Evolutionary conservation across 1,140 invertebrate species (phyloP).

Genomic region (Drosophila sucinea): DNA sequence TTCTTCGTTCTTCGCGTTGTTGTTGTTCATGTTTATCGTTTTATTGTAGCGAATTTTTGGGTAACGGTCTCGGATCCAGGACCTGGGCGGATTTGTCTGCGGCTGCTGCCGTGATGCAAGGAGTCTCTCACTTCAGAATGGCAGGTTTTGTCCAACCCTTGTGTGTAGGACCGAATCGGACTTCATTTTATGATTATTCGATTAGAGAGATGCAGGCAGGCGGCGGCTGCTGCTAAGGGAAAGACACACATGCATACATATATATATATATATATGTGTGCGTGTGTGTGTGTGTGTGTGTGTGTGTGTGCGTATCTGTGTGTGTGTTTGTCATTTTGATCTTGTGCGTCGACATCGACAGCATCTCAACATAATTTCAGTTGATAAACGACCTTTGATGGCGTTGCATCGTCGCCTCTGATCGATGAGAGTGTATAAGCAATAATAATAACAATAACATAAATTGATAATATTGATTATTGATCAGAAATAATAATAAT

Average conservation of each 20-base stretch:
- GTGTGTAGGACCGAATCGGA: conserved; percentile 39
- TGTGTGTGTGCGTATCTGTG: conserved; percentile 23
- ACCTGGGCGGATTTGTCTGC: conserved; percentile 18
- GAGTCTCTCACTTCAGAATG: neutral
- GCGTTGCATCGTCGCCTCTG: conserved; percentile 79
- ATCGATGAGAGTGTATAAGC: conserved; percentile 55
- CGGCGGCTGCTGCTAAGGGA: conserved; percentile 21
- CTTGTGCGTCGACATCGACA: conserved; percentile 40
- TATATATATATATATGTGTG: neutral
- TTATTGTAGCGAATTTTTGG: conserved; percentile 65
- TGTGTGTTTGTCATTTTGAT: conserved; percentile 48
- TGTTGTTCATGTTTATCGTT: conserved; percentile 57
- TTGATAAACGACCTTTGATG: conserved; percentile 83
- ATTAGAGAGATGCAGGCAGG: conserved; percentile 32
- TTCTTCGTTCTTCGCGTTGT: conserved; percentile 15
- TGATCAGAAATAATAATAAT: conserved; percentile 14
- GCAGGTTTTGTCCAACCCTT: conserved; percentile 69
- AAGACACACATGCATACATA: conserved; percentile 17
- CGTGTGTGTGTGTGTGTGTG: conserved; percentile 24
- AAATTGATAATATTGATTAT: neutral
- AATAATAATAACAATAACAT: conserved; percentile 6
- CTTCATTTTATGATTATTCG: conserved; percentile 76
- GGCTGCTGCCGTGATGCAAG: conserved; percentile 63
- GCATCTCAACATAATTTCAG: conserved; percentile 71
- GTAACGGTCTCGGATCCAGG: conserved; percentile 35